Evolutionary conservation across 2,797 vertebrate species (phyloP), one percentile per base, ranked within the genome.

Genomic region (Lithobates pipiens): DNA sequence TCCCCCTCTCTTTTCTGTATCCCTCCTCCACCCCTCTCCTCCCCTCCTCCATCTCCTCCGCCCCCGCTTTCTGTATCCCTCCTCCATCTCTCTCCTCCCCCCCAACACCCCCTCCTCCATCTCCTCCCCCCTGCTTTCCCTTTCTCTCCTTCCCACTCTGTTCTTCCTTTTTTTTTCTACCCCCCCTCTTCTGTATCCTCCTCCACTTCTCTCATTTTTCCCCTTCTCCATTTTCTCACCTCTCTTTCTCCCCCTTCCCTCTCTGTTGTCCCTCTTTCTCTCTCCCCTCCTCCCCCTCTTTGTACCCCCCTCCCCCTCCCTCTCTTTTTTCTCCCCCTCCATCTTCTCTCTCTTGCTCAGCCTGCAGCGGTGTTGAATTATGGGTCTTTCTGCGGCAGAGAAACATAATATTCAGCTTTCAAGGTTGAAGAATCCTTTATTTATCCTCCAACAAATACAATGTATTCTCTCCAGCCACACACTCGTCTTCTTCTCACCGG

Each of bases 381-480:
- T 84, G 75, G 76, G 74, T 25, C 18, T 23, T 57, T 25, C 68
- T 78, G 50, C 50, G 36, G 76, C 83, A 78, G 67, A 44, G 74
- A 77, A 77, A 84, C 82, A 77, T 77, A 77, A 77, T 63, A 78
- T 84, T 84, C 83, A 44, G 65, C 70, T 84, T 72, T 84, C 76
- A 84, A 84, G 83, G 83, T 84, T 84, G 68, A 78, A 73, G 34
- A 78, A 84, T 61, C 68, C 76, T 78, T 72, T 84, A 78, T 84
- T 77, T 84, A 77, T 78, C 46, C 76, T 72, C n/a, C 65, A 72
- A 77, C 68, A 68, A 77, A 61, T 46, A 77, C n/a, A 39, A 15
- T 23, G 18, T 34, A n/a, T 76, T 77, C 29, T 39, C 50, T 44
- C 13, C 21, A 23, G 39, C 25, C n/a, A 34, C 15, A 61, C 21